phyloP scores from a whole-genome alignment of 2,888 invertebrate genomes.

The Thereva unica region DNA sequence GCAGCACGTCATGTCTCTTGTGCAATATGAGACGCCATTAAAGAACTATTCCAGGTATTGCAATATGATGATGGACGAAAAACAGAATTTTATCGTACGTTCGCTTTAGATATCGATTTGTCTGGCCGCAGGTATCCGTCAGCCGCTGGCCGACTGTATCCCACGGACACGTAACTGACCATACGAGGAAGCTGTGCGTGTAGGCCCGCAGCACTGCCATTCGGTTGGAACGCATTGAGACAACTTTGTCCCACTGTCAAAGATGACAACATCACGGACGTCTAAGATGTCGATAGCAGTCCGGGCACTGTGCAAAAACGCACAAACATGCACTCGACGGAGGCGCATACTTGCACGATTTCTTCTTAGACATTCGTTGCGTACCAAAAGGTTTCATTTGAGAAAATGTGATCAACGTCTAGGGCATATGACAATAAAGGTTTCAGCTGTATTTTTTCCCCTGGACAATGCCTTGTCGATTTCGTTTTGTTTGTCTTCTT shows the following conservation, averaged over 20 bases:
- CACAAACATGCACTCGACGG: conserved; percentile 18
- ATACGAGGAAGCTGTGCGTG: conserved; percentile 33
- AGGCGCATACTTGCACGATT: conserved; percentile 32
- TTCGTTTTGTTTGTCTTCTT: no score
- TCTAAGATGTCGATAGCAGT: conserved; percentile 18
- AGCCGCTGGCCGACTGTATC: neutral
- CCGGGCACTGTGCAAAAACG: conserved; percentile 6
- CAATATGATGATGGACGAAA: conserved; percentile 31
- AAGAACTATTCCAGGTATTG: conserved; percentile 34
- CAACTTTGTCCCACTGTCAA: conserved; percentile 28
- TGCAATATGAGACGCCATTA: conserved; percentile 40
- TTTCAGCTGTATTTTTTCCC: conserved; percentile 25
- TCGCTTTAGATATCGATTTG: conserved; percentile 25
- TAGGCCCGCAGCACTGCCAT: conserved; percentile 32
- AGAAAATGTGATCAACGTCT: conserved; percentile 30
- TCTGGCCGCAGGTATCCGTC: conserved; percentile 1
- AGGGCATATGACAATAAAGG: conserved; percentile 17
- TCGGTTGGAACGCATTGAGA: conserved; percentile 28
- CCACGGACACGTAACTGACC: conserved; percentile 34
- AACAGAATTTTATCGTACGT: conserved; percentile 26
- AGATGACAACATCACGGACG: conserved; percentile 35
- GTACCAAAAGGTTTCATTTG: conserved; percentile 36
- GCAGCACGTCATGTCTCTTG: conserved; percentile 29
- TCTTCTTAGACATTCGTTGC: conserved; percentile 32
- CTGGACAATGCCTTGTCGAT: neutral